Evolutionary conservation across 2,113 vertebrate genomes (phyloP), one percentile per base, ranked within the genome.

Genomic region (Melanerpes formicivorus): DNA sequence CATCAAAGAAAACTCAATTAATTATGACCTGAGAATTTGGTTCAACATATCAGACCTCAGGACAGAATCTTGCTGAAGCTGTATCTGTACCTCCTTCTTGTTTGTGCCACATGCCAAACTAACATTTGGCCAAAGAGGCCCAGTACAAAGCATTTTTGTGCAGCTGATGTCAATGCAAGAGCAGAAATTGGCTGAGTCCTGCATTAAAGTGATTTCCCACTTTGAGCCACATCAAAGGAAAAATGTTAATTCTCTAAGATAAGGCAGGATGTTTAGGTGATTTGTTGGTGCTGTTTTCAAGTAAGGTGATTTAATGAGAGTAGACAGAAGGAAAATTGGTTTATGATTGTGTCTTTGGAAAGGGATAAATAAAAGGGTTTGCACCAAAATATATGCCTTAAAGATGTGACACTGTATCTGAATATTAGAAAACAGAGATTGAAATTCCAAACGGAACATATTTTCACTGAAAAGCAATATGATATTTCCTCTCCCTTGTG

Each of bases 181-280:
- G 67, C 63, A 91, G 73, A 95, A 91, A 79, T 77, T 92, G 80
- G 37, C 85, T 67, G 55, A 76, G 58, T 92, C 56, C 46, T 42
- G 88, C 59, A 74, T 72, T 34, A 59, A 95, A 94, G 29, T 75
- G 59, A 63, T 81, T 97, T 95, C 67, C 69, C 26, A 87, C 84
- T 96, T 93, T 84, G 78, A 93, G 56, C 40, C 25, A 90, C 82
- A 80, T 95, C 83, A 95, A 94, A 96, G 59, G 27, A 91, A 94
- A 84, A 91, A 80, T 85, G 32, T 26, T 88, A 86, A 95, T 95
- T 91, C 80, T 84, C 46, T 77, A 73, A 87, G 46, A 93, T 84
- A 90, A 92, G 5, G 74, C 40, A 93, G 63, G 37, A 90, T 85
- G 18, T 64, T 93, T 86, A 60, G 78, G 58, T 81, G 27, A 30